Conservation (phyloP, 2,888 invertebrate genomes). For the Rotaria macrura region DNA sequence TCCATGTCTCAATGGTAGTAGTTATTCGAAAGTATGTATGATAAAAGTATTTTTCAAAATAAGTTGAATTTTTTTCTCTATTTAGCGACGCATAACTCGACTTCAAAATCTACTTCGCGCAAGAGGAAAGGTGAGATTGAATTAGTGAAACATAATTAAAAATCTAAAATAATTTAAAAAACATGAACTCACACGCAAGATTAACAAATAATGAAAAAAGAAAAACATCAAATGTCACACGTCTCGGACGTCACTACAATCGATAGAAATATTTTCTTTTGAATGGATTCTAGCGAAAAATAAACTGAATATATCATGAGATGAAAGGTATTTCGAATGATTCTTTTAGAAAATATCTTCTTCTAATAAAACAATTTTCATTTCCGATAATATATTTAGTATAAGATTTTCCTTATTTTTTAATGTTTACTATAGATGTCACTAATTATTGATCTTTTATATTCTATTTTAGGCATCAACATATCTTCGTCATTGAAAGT, state of each 20-base stretch:
- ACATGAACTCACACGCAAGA: background rate
- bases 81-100: background rate
- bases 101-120: background rate
- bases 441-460: background rate
- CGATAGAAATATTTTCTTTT: background rate
- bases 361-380: background rate
- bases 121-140: background rate
- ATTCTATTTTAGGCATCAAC: background rate
- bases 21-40: background rate
- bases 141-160: background rate
- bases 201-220: background rate
- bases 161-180: background rate
- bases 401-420: background rate
- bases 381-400: background rate
- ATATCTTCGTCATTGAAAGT: background rate
- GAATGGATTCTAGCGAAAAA: background rate
- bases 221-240: slow-evolving; percentile 10
- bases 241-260: background rate
- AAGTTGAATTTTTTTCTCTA: background rate
- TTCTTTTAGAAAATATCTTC: background rate
- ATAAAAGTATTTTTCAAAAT: background rate
- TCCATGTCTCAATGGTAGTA: background rate
- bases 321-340: background rate
- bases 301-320: background rate
- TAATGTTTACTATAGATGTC: background rate